Evolutionary conservation across 1,140 invertebrate species (phyloP).

Genomic region (Armadillidium nasatum): DNA sequence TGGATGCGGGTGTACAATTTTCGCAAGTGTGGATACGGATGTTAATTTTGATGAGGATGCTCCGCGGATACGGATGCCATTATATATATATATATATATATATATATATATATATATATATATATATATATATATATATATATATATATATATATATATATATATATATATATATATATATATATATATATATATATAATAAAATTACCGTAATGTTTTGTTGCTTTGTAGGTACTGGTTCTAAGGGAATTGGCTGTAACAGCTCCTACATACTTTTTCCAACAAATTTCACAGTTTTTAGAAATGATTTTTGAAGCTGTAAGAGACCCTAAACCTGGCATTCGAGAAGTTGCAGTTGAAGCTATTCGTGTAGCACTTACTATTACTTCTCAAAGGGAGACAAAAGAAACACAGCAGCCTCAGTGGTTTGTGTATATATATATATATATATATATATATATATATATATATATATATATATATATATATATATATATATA

Average conservation of each 20-base stretch:
- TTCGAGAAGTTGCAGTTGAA: constrained; percentile 86
- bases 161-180: too few relatives aligned
- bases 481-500: too few relatives aligned
- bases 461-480: neutral
- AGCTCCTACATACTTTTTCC: constrained; percentile 97
- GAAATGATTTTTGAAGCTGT: constrained; percentile 91
- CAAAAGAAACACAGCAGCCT: constrained; percentile 72
- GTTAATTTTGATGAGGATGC: too few relatives aligned
- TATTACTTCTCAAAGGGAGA: constrained; percentile 90
- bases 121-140: too few relatives aligned
- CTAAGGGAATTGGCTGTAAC: constrained; percentile 88
- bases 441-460: neutral
- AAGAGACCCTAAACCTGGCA: constrained; percentile 83
- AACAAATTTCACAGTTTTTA: constrained; percentile 94
- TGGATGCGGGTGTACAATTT: too few relatives aligned
- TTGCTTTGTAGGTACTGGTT: constrained; percentile 68
- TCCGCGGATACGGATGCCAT: too few relatives aligned
- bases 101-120: too few relatives aligned
- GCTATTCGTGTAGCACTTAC: constrained; percentile 86
- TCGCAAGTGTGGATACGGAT: too few relatives aligned
- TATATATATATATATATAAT: too few relatives aligned
- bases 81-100: too few relatives aligned
- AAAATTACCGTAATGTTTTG: too few relatives aligned
- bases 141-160: too few relatives aligned
- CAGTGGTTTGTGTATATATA: constrained; percentile 66